These are phyloP conservation scores for Nomada fabriciana DNA, from an alignment of 2,888 invertebrate genomes.

Conservation along the genomic window DNA sequence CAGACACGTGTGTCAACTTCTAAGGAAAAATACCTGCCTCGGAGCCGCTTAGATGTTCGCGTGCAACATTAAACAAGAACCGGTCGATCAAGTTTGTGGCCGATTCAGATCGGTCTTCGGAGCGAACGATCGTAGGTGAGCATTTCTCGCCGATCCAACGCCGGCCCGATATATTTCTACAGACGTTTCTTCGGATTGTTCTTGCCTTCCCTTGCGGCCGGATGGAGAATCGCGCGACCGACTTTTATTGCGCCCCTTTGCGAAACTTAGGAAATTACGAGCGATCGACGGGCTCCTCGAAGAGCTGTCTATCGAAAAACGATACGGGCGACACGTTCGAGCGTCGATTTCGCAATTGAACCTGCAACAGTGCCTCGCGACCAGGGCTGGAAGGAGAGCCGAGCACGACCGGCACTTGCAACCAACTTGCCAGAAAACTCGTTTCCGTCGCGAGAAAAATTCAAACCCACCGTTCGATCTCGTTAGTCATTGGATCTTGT, in stretches of 20 bases:
- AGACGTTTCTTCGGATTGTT: too few relatives aligned
- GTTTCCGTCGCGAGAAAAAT: constrained; percentile 55
- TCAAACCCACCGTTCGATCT: constrained; percentile 18
- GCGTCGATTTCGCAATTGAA: constrained; percentile 39
- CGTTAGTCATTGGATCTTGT: constrained; percentile 24
- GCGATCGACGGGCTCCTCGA: background rate
- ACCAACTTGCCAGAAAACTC: constrained; percentile 29
- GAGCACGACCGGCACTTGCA: constrained; percentile 33
- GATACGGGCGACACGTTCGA: constrained; percentile 1
- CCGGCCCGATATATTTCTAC: too few relatives aligned
- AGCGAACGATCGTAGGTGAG: background rate
- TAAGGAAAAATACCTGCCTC: background rate
- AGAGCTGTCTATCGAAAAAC: constrained; percentile 27
- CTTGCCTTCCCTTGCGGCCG: background rate
- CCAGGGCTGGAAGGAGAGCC: constrained; percentile 46
- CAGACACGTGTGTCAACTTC: background rate
- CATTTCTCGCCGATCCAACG: background rate
- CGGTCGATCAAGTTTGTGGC: background rate
- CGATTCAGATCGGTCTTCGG: background rate
- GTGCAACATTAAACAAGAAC: background rate
- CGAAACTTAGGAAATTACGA: constrained; percentile 21
- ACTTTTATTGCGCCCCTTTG: background rate
- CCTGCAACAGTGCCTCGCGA: background rate
- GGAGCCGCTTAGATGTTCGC: background rate
- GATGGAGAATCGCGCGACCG: background rate